Evolutionary conservation across 2,888 invertebrate genomes (phyloP).

Genomic region (Octonoba sinensis): DNA sequence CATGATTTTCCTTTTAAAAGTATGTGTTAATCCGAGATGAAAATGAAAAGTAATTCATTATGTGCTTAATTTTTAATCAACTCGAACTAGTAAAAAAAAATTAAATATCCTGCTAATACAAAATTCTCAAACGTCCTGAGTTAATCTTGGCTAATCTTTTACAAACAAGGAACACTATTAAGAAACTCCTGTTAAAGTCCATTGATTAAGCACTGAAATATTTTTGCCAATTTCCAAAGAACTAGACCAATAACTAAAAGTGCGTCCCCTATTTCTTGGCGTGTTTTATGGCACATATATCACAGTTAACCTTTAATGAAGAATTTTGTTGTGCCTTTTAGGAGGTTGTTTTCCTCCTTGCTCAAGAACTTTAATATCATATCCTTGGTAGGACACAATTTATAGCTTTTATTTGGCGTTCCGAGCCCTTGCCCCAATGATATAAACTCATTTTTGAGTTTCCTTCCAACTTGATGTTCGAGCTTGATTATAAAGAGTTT

Average conservation of each 20-base stretch:
- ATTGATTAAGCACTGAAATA: constrained; percentile 6
- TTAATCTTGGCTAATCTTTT: no score
- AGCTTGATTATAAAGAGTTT: constrained; percentile 53
- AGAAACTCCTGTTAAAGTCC: no score
- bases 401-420: constrained; percentile 42
- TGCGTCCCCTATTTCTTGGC: constrained; percentile 27
- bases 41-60: no score
- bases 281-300: constrained; percentile 28
- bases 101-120: no score
- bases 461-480: constrained; percentile 16
- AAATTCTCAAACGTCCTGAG: no score
- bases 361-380: constrained; percentile 17
- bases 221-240: constrained; percentile 24
- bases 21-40: no score
- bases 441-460: constrained; percentile 51
- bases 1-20: no score
- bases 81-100: no score
- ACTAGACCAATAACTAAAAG: constrained; percentile 34
- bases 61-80: no score
- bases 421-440: constrained; percentile 25
- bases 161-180: no score
- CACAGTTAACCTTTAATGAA: constrained; percentile 38
- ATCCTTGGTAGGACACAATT: constrained; percentile 23
- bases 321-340: constrained; percentile 17
- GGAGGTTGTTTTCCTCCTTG: constrained; percentile 8